Conservation (phyloP, 2,113 vertebrate genomes). For the Empidonax alnorum region DNA sequence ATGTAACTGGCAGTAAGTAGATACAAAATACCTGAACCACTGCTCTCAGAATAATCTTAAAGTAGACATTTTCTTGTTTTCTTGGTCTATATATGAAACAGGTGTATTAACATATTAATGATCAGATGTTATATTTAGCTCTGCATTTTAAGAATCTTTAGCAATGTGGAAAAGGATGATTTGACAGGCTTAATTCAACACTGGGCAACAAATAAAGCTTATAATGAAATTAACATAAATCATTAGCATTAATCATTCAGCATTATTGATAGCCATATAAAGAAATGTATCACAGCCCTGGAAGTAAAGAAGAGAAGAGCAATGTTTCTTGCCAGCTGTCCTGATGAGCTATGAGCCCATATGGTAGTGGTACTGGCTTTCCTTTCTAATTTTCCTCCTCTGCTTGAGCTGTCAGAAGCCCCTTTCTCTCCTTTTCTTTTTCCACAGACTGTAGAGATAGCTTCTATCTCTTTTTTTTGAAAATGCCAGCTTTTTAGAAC, state of each 20-base stretch:
- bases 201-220: conserved; percentile 79
- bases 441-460: neutral
- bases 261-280: conserved; percentile 77
- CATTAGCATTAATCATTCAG: conserved; percentile 79
- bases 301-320: conserved; percentile 58
- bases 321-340: conserved; percentile 74
- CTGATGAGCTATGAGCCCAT: conserved; percentile 62
- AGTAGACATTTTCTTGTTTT: conserved; percentile 20
- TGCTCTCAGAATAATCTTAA: neutral
- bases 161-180: conserved; percentile 66
- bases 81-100: conserved; percentile 29
- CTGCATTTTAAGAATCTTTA: conserved; percentile 73
- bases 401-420: conserved; percentile 68
- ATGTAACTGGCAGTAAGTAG: neutral
- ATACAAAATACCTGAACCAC: neutral
- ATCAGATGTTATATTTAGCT: conserved; percentile 71
- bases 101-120: conserved; percentile 68
- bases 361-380: conserved; percentile 60
- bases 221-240: conserved; percentile 84
- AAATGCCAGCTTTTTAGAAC: conserved; percentile 57
- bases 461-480: neutral
- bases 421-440: conserved; percentile 3
- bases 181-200: conserved; percentile 78
- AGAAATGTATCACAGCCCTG: conserved; percentile 67
- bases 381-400: conserved; percentile 72